Evolutionary conservation across 2,888 invertebrate species (phyloP).

Genomic region (Lamellibrachia columna): DNA sequence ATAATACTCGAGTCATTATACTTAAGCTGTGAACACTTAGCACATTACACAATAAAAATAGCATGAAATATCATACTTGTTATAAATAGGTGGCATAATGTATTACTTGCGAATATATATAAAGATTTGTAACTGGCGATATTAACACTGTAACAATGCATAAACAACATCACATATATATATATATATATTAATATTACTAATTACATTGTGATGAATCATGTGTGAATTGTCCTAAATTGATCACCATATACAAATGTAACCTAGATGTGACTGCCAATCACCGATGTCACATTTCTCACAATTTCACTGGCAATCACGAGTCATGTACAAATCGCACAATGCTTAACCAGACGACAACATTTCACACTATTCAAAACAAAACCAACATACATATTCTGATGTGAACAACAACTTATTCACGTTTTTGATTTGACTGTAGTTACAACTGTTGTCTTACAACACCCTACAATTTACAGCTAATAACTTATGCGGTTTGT

Average conservation of each 20-base stretch:
- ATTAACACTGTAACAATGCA: neutral
- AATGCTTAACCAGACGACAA: neutral
- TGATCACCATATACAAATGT: neutral
- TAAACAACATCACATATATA: neutral
- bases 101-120: slow-evolving; percentile 6
- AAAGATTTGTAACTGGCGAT: neutral
- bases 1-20: neutral
- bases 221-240: neutral
- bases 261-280: neutral
- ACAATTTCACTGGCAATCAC: neutral
- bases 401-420: neutral
- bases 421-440: neutral
- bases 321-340: neutral
- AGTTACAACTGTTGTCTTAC: neutral
- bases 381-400: neutral
- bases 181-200: neutral
- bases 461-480: neutral
- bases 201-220: neutral
- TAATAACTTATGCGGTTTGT: neutral
- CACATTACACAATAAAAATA: neutral
- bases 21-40: neutral
- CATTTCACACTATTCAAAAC: neutral
- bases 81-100: neutral
- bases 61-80: neutral
- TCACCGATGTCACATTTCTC: neutral